These are phyloP conservation scores for Plagodis dolabraria DNA, from an alignment of 2,888 invertebrate genomes.

Conservation along the genomic window DNA sequence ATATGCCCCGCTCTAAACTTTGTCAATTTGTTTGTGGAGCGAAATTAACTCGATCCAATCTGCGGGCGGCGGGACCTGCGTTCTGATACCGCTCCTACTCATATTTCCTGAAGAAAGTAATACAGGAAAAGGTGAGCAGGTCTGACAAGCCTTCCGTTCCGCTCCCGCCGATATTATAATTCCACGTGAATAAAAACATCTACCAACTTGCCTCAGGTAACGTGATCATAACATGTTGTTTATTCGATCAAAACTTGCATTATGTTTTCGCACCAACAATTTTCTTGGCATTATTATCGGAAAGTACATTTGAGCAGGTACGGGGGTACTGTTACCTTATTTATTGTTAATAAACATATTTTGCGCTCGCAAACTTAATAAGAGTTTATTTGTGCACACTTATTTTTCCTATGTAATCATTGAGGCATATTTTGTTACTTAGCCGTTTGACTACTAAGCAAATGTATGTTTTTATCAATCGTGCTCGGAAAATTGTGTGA, in stretches of 20 bases:
- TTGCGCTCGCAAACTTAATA: slow-evolving; percentile 34
- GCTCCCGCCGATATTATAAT: slow-evolving; percentile 32
- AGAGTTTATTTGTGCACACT: slow-evolving; percentile 33
- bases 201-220: slow-evolving; percentile 37
- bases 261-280: slow-evolving; percentile 41
- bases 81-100: slow-evolving; percentile 63
- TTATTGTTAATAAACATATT: slow-evolving; percentile 32
- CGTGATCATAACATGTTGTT: slow-evolving; percentile 43
- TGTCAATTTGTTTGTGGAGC: slow-evolving; percentile 85
- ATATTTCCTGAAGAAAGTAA: slow-evolving; percentile 65
- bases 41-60: slow-evolving; percentile 85
- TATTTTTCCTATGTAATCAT: slow-evolving; percentile 46
- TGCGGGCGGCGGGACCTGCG: slow-evolving; percentile 74
- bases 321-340: slow-evolving; percentile 10
- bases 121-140: slow-evolving; percentile 57
- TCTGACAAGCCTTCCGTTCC: slow-evolving; percentile 42
- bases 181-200: slow-evolving; percentile 40
- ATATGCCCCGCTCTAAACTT: slow-evolving; percentile 84
- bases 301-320: slow-evolving; percentile 14
- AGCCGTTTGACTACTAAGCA: too few species aligned
- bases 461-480: too few species aligned
- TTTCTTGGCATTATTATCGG: slow-evolving; percentile 28
- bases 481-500: too few species aligned
- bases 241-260: slow-evolving; percentile 43
- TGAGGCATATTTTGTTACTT: slow-evolving; percentile 36